Evolutionary conservation across 2,113 vertebrate genomes (phyloP), one percentile per base, ranked within the genome.

Genomic region (Varanus komodoensis): DNA sequence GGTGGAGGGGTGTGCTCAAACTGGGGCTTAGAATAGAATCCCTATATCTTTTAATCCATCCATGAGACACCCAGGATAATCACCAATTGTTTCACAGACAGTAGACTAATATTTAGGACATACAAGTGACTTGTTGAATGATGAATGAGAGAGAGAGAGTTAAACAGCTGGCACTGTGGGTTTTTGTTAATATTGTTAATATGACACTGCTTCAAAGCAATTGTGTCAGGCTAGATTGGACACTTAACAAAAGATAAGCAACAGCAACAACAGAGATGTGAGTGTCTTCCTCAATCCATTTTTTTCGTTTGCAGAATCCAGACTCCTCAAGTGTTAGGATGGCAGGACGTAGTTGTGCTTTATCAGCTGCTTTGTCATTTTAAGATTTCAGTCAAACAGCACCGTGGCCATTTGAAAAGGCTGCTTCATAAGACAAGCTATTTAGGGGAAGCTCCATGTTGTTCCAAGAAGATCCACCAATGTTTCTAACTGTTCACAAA

Each of bases 31-130:
- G 83, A 85, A 23, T 14, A 85, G 74, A 85, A 48, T 61, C 27
- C 79, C 64, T 54, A 71, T 74, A 80, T 80, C 83, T 86, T 90
- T 90, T 90, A 86, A 90, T 90, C 89, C 77, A 69, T 67, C 9
- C n/a, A 25, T 61, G 77, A 44, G n/a, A 71, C 64, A 68, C 67
- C 64, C 25, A n/a, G 88, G 83, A 90, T 90, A 90, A 90, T 86
- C 82, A 54, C 83, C 19, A 73, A 86, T 80, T 80, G 48, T 79
- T 69, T 71, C 64, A 44, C 78, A 86, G 8, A 79, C 61, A 68
- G 61, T 44, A 25, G 83, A 86, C 86, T 87, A 50, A 44, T 82
- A 88, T 92, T 89, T 94, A 84, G 80, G 19, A 80, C 74, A 52
- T 87, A 83, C 90, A 82, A 77, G 19, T 0, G 17, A 0, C 3